These are phyloP conservation scores for Macrotis lagotis DNA, from an alignment of 2,113 vertebrate species.

Conservation along the genomic window DNA sequence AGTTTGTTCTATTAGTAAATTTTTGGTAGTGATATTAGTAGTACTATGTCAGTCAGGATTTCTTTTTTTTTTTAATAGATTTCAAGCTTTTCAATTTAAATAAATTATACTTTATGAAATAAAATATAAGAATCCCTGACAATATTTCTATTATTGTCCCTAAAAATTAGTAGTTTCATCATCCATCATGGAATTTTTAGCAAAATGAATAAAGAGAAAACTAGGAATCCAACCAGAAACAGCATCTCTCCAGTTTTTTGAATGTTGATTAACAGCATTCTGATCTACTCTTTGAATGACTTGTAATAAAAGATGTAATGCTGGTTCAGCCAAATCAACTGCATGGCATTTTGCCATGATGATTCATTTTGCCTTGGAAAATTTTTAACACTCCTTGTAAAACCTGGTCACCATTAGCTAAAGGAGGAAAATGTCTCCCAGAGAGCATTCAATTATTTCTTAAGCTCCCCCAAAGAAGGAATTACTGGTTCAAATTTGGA, in stretches of 20 bases:
- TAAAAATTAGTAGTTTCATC: conserved; percentile 33
- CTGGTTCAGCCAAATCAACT: conserved; percentile 73
- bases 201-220: conserved; percentile 29
- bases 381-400: conserved; percentile 56
- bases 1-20: not conserved
- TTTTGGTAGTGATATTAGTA: not conserved
- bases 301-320: conserved; percentile 68
- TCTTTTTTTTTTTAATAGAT: conserved; percentile 8
- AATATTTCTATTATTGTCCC: conserved; percentile 6
- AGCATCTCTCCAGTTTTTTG: not conserved
- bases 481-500: not conserved
- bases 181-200: conserved; percentile 4
- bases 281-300: conserved; percentile 76
- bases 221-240: conserved; percentile 52
- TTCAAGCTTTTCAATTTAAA: conserved; percentile 4
- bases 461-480: not conserved
- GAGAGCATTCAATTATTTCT: conserved; percentile 7
- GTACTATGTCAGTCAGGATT: not conserved
- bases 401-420: conserved; percentile 65
- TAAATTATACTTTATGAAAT: not conserved
- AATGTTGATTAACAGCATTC: conserved; percentile 77
- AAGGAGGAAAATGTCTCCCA: conserved; percentile 17
- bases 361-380: conserved; percentile 76
- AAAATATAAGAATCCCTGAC: not conserved
- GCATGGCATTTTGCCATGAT: conserved; percentile 69